Base-by-base conservation (phyloP, 2,113 vertebrate species). In the Limnothrissa miodon region DNA sequence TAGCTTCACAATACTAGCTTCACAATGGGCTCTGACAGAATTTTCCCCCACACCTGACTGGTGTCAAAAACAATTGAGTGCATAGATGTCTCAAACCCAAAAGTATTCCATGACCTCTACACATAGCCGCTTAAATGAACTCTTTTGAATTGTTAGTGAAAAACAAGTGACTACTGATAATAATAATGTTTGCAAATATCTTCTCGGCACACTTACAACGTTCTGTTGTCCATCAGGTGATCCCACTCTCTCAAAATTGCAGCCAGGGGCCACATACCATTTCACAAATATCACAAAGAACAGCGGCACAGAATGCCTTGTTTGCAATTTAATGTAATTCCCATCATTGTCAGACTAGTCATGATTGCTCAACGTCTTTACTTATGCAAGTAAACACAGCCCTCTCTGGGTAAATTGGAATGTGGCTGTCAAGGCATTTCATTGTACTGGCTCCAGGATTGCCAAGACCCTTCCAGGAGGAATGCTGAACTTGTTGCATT, bases 401-500 rank as follows among this genome's bases (percentile, higher is more conserved):
- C 5, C 33, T 74, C 66, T 74, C 25, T 74, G 66, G 11, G 25
- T 36, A 74, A 74, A 19, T 17, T 74, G 66, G 66, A 79, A 79
- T 79, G 39, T 79, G 39, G 15, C 36, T 42, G 21, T 79, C 33
- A 74, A 74, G 66, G 33, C 66, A 33, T 42, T 9, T 42, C 78
- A 42, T 42, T 79, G 78, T 79, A 42, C 42, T 79, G 3, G 78
- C 21, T 45, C 19, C 78, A 79, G 78, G 17, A 74, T 36, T 33
- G 66, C 66, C 29, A 36, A 74, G 66, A 29, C 66, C 66, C 66
- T 74, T 36, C 15, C 33, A 19, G 11, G 66, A 17, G 66, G 66
- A 74, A 74, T 74, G 66, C 29, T 74, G 33, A 33, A 74, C 36
- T 74, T 74, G 66, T 56, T 74, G 66, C 25, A 19, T 62, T 62